Evolutionary conservation across 2,888 invertebrate genomes (phyloP).

Genomic region (Noctuana brunneofusca): DNA sequence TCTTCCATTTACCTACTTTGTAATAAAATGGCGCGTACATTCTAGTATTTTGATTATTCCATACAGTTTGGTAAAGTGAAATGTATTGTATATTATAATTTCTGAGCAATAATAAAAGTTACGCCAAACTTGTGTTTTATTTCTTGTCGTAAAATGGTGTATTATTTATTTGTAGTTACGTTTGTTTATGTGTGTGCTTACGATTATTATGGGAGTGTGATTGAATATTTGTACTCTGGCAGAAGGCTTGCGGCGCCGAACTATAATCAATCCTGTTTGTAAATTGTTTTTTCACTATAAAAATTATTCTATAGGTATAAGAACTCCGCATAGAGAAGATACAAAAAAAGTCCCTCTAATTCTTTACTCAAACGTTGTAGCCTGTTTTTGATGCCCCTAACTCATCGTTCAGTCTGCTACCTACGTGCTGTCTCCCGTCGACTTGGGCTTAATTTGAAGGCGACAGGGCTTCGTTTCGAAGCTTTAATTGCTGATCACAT

Average conservation of each 20-base stretch:
- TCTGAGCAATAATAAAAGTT: conserved; percentile 32
- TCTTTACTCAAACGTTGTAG: too few relatives aligned
- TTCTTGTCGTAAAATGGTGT: conserved; percentile 22
- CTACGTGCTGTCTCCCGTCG: too few relatives aligned
- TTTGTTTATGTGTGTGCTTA: background rate
- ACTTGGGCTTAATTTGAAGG: too few relatives aligned
- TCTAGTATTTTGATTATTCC: background rate
- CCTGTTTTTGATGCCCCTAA: too few relatives aligned
- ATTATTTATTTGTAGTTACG: conserved; percentile 15
- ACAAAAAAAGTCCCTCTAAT: too few relatives aligned
- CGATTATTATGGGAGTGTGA: conserved; percentile 10
- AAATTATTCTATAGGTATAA: too few relatives aligned
- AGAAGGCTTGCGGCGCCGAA: conserved; percentile 30
- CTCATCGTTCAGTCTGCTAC: too few relatives aligned
- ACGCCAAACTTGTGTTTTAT: conserved; percentile 34
- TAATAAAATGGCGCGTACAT: conserved; percentile 1
- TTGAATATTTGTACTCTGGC: conserved; percentile 12
- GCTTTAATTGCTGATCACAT: too few relatives aligned
- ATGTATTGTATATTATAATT: conserved; percentile 22
- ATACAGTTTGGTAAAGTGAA: conserved; percentile 13
- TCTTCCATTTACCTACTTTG: conserved; percentile 13
- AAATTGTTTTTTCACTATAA: background rate
- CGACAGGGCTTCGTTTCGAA: too few relatives aligned
- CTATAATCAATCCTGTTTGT: conserved; percentile 48
- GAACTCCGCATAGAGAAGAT: too few relatives aligned